Conservation (phyloP, 2,888 invertebrate genomes). For the Caenorhabditis macrosperma region DNA sequence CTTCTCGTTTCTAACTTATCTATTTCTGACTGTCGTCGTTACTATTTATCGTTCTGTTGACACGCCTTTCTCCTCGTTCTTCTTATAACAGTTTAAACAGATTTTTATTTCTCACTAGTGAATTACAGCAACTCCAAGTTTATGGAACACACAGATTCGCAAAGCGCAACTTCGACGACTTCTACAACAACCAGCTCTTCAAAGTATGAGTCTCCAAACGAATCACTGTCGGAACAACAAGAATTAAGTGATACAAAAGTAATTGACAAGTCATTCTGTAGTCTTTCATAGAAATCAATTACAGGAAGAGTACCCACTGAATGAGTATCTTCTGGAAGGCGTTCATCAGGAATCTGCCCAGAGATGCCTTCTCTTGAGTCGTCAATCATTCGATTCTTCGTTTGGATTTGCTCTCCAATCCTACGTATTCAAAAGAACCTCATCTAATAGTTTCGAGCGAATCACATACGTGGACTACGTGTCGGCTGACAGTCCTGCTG, state of each 20-base stretch:
- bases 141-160: conserved; percentile 38
- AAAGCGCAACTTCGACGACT: conserved; percentile 36
- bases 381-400: conserved; percentile 88
- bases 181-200: conserved; percentile 51
- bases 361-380: conserved; percentile 85
- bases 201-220: conserved; percentile 36
- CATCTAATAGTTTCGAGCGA: conserved; percentile 94
- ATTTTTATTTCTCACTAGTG: not conserved
- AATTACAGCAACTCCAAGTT: not conserved
- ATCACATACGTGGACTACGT: conserved; percentile 98
- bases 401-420: conserved; percentile 96
- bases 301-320: conserved; percentile 43
- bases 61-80: not conserved
- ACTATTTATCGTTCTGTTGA: not conserved
- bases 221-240: conserved; percentile 30
- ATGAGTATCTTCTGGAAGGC: conserved; percentile 40
- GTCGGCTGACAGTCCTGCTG: conserved; percentile 92
- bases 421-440: conserved; percentile 95
- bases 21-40: not conserved
- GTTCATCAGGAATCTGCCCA: conserved; percentile 46
- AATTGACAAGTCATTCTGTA: no score
- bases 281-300: not conserved
- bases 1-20: not conserved
- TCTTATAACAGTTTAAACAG: no score
- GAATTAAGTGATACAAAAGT: conserved; percentile 33